Evolutionary conservation across 1,140 invertebrate species (phyloP).

Genomic region (Lineus longissimus): DNA sequence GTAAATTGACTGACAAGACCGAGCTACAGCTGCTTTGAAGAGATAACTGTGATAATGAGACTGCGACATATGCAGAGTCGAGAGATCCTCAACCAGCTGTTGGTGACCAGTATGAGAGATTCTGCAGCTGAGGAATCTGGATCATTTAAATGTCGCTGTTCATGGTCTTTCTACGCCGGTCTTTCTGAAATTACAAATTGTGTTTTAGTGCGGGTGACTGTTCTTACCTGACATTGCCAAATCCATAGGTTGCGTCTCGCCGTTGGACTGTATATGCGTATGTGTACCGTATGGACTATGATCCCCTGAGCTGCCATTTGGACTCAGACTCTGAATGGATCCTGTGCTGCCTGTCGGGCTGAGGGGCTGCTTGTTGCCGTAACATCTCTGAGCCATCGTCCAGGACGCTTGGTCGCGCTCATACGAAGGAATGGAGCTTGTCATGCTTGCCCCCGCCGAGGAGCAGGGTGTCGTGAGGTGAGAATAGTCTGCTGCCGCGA

Average conservation of each 20-base stretch:
- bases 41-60: too few species aligned
- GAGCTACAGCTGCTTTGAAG: too few species aligned
- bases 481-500: conserved; percentile 23
- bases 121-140: too few species aligned
- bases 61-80: too few species aligned
- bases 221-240: conserved; percentile 35
- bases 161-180: too few species aligned
- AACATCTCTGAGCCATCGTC: conserved; percentile 26
- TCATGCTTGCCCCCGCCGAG: conserved; percentile 13
- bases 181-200: too few species aligned
- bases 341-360: conserved; percentile 50
- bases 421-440: conserved; percentile 27
- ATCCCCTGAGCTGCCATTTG: conserved; percentile 36
- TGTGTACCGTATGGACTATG: conserved; percentile 20
- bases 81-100: too few species aligned
- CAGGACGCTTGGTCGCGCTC: conserved; percentile 15
- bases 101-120: too few species aligned
- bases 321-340: conserved; percentile 47
- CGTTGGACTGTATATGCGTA: conserved; percentile 15
- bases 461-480: conserved; percentile 17
- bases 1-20: too few species aligned
- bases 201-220: too few species aligned
- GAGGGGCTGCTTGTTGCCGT: conserved; percentile 46
- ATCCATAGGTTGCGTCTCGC: conserved; percentile 38
- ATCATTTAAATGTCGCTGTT: too few species aligned